These are phyloP conservation scores for Amazona guildingii DNA, from an alignment of 2,113 vertebrate genomes.

Conservation along the genomic window DNA sequence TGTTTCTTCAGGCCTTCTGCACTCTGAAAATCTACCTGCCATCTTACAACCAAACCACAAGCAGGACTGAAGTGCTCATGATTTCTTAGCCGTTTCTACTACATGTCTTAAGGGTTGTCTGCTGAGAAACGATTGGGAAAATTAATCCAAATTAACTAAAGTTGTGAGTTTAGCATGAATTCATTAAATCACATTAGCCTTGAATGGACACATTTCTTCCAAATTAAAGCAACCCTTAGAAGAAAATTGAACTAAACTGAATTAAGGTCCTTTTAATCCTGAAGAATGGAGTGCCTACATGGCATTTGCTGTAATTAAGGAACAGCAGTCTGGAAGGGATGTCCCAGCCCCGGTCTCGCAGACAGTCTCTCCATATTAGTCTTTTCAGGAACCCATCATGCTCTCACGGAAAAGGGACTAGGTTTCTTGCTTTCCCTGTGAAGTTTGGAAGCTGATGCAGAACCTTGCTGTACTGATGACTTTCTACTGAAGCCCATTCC, in stretches of 20 bases:
- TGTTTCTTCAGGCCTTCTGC: neutral
- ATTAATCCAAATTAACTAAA: constrained; percentile 65
- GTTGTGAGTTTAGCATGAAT: constrained; percentile 56
- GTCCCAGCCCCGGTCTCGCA: neutral
- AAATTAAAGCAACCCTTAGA: constrained; percentile 50
- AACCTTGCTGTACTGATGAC: neutral
- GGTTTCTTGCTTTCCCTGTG: neutral
- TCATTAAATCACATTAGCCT: constrained; percentile 64
- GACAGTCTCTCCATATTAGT: neutral
- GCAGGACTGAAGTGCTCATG: neutral
- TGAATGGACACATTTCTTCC: constrained; percentile 56
- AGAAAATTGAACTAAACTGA: constrained; percentile 60
- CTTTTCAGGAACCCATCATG: constrained; percentile 2
- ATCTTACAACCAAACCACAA: neutral
- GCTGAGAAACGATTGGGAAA: neutral
- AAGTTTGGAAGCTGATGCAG: neutral
- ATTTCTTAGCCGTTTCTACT: neutral
- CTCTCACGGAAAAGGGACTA: neutral
- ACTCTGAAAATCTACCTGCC: neutral
- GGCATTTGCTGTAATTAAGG: constrained; percentile 35
- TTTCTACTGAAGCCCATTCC: neutral
- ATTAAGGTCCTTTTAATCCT: constrained; percentile 54
- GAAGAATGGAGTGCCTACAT: constrained; percentile 25
- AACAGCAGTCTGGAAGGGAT: constrained; percentile 18
- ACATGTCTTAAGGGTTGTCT: neutral